A percentile compares a stretch with the other conserved stretches of the same genome.
These are phyloP conservation scores for Zaprionus tsacasi DNA, from an alignment of 1,140 invertebrate genomes.

Conservation along the genomic window DNA sequence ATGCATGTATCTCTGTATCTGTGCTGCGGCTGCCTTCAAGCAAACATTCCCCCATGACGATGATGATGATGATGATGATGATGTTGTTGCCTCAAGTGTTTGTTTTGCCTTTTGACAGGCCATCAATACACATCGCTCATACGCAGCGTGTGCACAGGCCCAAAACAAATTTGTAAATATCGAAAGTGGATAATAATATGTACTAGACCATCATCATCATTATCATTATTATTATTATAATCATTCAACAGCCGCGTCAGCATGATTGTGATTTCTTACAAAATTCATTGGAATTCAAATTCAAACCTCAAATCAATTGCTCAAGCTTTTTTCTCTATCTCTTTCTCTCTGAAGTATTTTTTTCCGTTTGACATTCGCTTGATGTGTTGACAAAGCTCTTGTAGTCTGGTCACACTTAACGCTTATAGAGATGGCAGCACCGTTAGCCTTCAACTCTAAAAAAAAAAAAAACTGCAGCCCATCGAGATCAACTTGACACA, in stretches of 20 bases:
- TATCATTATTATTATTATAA: not conserved
- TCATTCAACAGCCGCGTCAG: not conserved
- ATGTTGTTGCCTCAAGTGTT: slow-evolving; percentile 45
- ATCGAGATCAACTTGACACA: slow-evolving; percentile 38
- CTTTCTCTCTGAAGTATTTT: not conserved
- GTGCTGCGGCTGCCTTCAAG: slow-evolving; percentile 7
- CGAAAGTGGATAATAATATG: slow-evolving; percentile 23
- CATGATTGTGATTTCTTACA: slow-evolving; percentile 1
- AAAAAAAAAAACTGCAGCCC: slow-evolving; percentile 1
- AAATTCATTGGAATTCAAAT: slow-evolving; percentile 18
- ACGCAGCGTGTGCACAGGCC: slow-evolving; percentile 20
- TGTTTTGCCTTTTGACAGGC: slow-evolving; percentile 56
- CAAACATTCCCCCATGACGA: slow-evolving; percentile 6
- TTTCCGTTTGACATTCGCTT: slow-evolving; percentile 16
- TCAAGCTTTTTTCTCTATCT: not conserved
- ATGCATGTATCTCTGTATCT: slow-evolving; percentile 17
- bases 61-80: not conserved
- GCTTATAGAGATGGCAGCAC: not conserved
- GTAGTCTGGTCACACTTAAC: slow-evolving; percentile 5
- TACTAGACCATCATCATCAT: slow-evolving; percentile 8
- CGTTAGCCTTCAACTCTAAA: slow-evolving; percentile 26
- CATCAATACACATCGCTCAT: slow-evolving; percentile 64
- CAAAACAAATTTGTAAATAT: slow-evolving; percentile 36
- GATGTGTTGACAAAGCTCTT: slow-evolving; percentile 50
- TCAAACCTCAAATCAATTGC: slow-evolving; percentile 12